A percentile compares a stretch with the other conserved stretches of the same genome.
Evolutionary conservation across 2,113 vertebrate genomes (phyloP).

Genomic region (Malaclemys terrapin): DNA sequence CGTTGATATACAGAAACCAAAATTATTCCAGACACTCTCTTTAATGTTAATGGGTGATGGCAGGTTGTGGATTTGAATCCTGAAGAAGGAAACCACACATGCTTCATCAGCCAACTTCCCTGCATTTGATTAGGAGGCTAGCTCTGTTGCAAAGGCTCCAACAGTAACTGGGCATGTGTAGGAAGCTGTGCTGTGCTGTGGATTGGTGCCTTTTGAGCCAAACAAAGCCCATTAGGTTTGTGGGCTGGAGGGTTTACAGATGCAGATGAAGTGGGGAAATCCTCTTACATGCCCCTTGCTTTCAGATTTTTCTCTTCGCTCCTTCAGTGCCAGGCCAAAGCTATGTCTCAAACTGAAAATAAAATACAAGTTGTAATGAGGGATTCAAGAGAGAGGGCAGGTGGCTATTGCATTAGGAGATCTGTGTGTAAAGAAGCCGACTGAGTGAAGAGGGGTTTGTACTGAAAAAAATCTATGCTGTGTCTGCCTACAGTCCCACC

Average conservation of each 20-base stretch:
- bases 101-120: background rate
- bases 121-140: background rate
- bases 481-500: background rate
- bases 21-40: background rate
- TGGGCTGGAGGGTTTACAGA: background rate
- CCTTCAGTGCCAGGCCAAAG: background rate
- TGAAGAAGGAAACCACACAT: too few relatives aligned
- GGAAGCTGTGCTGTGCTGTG: background rate
- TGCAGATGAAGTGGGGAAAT: background rate
- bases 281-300: background rate
- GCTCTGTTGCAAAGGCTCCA: background rate
- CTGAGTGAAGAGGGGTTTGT: background rate
- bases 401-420: background rate
- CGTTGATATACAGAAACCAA: background rate
- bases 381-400: background rate
- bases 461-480: background rate
- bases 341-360: background rate
- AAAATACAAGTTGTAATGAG: background rate
- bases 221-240: background rate
- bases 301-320: background rate
- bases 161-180: background rate
- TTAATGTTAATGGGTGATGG: background rate
- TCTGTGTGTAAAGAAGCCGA: background rate
- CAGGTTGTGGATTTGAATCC: background rate
- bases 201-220: background rate